Evolutionary conservation across 92 coral and sea anemone genomes (phyloP).

Genomic region (Epizoanthus illoricatus): DNA sequence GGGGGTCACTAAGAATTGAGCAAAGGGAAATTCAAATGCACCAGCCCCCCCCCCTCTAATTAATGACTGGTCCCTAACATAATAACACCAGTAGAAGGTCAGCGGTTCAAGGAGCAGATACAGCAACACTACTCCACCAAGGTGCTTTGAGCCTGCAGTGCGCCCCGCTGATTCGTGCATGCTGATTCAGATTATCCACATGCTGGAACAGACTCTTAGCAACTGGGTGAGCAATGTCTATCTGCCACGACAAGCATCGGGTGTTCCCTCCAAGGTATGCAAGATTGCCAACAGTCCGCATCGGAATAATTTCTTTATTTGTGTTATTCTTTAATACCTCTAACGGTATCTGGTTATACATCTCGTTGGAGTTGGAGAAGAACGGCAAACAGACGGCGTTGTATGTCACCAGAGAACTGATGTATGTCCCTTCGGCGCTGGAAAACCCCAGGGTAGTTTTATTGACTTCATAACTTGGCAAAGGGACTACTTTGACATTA

Average conservation of each 20-base stretch:
- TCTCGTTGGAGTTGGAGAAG: slow-evolving; percentile 39
- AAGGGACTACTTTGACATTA: slow-evolving; percentile 41
- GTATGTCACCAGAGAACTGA: slow-evolving; percentile 76
- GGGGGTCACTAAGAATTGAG: too few species aligned
- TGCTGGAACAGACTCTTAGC: slow-evolving; percentile 61
- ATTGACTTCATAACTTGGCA: slow-evolving; percentile 56
- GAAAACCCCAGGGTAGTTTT: slow-evolving; percentile 51
- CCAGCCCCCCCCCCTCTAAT: too few species aligned
- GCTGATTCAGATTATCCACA: background rate
- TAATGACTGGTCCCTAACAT: too few species aligned
- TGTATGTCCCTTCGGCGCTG: slow-evolving; percentile 65
- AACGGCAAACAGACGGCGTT: slow-evolving; percentile 73
- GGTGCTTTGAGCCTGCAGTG: too few species aligned
- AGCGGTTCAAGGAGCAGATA: too few species aligned
- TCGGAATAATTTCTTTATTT: slow-evolving; percentile 61
- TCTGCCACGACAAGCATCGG: slow-evolving; percentile 83
- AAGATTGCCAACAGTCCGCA: slow-evolving; percentile 50
- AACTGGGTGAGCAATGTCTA: slow-evolving; percentile 61
- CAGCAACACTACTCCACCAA: too few species aligned
- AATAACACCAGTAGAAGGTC: too few species aligned
- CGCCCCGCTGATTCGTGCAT: too few species aligned
- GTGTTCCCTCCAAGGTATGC: slow-evolving; percentile 75
- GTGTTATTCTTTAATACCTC: slow-evolving; percentile 57
- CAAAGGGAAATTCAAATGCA: too few species aligned
- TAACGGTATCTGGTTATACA: slow-evolving; percentile 51